Evolutionary conservation across 2,797 vertebrate genomes (phyloP), one percentile per base, ranked within the genome.

Genomic region (Sciurus vulgaris): DNA sequence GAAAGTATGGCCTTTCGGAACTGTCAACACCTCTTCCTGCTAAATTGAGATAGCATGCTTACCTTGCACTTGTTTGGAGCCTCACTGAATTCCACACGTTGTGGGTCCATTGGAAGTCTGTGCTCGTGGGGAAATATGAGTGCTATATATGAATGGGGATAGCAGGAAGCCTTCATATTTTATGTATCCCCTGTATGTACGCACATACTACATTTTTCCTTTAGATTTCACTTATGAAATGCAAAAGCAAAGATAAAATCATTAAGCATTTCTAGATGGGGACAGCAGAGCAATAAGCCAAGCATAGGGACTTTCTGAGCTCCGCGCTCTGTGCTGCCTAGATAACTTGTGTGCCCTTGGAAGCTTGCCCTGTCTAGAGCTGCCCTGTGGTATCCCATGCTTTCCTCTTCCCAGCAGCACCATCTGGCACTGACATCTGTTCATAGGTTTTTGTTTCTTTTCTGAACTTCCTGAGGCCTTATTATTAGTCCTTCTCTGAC

Each of bases 381-480:
- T 99, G 96, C 99, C 99, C 97, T 99, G 99, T 99, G 96, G 93
- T 38, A 38, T 97, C 97, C 94, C 8, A 0, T 70, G 56, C 59
- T 92, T 59, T 61, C 92, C 93, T 77, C 47, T 82, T 83, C 92
- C 92, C 3, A 3, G 93, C 83, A 2, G 0, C 87, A 97, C 94
- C 94, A 86, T 81, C 63, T 0, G 7, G 87, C 96, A 56, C 96
- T 95, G 93, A 97, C 79, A 89, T 73, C 91, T 2, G 6, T 85
- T 96, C 78, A 74, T 33, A 0, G 8, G 91, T 90, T 97, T 97
- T 98, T 97, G 97, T 69, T 89, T 88, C 91, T 93, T 97, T 98
- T 98, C 96, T 98, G 95, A 98, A 98, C 97, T 98, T 98, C 98
- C 97, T 97, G 98, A 98, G 98, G 98, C 97, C 96, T 97, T 72